Percentiles rank a stretch among this genome's conserved stretches.
phyloP scores from a whole-genome alignment of 2,113 vertebrate species.

The Antechinus stuartii region DNA sequence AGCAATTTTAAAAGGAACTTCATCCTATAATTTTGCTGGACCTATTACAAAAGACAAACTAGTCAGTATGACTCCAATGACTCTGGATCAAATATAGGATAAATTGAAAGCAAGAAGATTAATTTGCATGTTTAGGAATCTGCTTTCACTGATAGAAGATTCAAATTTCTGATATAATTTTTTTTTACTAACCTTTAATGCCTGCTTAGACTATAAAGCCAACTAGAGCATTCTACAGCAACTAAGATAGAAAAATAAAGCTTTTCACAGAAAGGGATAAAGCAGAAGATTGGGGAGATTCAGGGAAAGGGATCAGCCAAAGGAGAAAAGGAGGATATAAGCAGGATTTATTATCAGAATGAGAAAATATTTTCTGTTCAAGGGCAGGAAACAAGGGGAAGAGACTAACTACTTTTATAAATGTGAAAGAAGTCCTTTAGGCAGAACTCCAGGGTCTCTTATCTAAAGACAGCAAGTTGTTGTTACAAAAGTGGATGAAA shows the following conservation, averaged over 20 bases:
- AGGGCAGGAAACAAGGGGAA: not conserved
- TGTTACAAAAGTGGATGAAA: not conserved
- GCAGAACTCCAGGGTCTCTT: not conserved
- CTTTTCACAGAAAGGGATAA: not conserved
- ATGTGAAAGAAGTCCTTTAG: not conserved
- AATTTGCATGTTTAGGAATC: not conserved
- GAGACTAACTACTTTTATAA: not conserved
- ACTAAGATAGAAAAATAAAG: not conserved
- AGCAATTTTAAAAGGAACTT: not conserved
- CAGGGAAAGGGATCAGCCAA: too few species aligned
- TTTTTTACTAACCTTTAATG: too few species aligned
- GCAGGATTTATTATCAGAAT: not conserved
- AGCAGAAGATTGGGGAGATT: not conserved
- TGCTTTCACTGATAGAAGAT: not conserved
- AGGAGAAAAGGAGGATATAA: not conserved
- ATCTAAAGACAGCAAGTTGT: not conserved
- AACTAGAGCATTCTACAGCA: not conserved
- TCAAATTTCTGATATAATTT: not conserved
- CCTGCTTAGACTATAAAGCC: not conserved
- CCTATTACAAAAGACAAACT: not conserved
- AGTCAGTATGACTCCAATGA: not conserved
- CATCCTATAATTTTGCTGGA: not conserved
- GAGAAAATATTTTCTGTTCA: not conserved
- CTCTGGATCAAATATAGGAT: not conserved
- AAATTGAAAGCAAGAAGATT: not conserved